Evolutionary conservation across 2,888 invertebrate genomes (phyloP).

Genomic region (Diabrotica balteata): DNA sequence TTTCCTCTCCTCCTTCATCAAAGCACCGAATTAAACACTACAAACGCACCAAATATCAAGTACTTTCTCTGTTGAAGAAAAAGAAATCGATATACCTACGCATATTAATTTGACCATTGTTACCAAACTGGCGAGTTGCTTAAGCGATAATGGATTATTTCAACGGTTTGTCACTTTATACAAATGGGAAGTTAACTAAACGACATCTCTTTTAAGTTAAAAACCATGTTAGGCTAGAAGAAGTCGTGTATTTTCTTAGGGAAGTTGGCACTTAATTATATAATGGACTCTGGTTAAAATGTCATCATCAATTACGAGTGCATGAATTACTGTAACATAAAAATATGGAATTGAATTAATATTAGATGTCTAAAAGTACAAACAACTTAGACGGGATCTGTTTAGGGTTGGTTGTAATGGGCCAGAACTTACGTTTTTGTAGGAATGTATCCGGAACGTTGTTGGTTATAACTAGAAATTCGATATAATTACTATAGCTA

Average conservation of each 20-base stretch:
- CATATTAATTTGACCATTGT: slow-evolving; percentile 31
- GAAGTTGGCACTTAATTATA: slow-evolving; percentile 3
- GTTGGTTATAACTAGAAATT: too few relatives aligned
- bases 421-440: too few relatives aligned
- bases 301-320: too few relatives aligned
- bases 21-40: slow-evolving; percentile 21
- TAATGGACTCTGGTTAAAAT: background rate
- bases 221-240: slow-evolving; percentile 14
- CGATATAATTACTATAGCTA: too few relatives aligned
- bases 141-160: slow-evolving; percentile 25
- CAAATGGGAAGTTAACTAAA: slow-evolving; percentile 8
- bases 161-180: slow-evolving; percentile 18
- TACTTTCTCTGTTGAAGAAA: slow-evolving; percentile 31
- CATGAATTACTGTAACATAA: too few relatives aligned
- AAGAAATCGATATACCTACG: slow-evolving; percentile 33
- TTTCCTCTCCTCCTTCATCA: slow-evolving; percentile 8
- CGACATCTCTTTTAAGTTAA: slow-evolving; percentile 14
- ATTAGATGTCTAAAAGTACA: too few relatives aligned
- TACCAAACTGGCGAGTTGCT: slow-evolving; percentile 28
- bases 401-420: too few relatives aligned
- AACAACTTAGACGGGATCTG: too few relatives aligned
- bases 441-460: too few relatives aligned
- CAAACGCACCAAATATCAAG: slow-evolving; percentile 22
- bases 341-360: too few relatives aligned
- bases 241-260: slow-evolving; percentile 1